Conservation (phyloP, 2,888 invertebrate genomes). For the Drosophila maculinotata region DNA sequence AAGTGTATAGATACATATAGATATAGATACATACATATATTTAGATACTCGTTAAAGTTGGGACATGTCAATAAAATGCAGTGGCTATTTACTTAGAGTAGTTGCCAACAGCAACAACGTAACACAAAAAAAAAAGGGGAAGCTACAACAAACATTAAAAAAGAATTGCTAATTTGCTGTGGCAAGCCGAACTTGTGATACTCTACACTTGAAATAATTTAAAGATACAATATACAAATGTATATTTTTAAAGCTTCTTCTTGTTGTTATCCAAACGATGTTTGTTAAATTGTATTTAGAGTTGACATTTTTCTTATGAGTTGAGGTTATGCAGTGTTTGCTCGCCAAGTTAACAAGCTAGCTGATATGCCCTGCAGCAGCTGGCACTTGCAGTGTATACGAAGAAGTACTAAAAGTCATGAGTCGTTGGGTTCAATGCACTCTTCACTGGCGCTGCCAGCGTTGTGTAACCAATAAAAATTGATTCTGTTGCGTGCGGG, state of each 20-base stretch:
- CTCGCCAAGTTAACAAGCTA: not conserved
- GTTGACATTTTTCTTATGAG: not conserved
- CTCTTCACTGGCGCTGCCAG: constrained; percentile 55
- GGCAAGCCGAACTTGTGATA: not conserved
- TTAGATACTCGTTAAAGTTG: constrained; percentile 1
- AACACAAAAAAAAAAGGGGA: constrained; percentile 28
- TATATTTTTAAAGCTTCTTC: not conserved
- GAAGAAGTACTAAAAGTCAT: constrained; percentile 73
- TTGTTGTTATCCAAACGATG: not conserved
- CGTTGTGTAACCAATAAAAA: constrained; percentile 77
- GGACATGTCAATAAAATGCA: constrained; percentile 42
- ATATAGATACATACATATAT: constrained; percentile 1
- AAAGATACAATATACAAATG: not conserved
- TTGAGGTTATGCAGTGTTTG: not conserved
- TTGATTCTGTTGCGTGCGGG: constrained; percentile 70
- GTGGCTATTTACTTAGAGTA: constrained; percentile 36
- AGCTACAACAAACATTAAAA: constrained; percentile 37
- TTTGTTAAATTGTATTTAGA: too few relatives aligned
- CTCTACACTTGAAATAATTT: constrained; percentile 4
- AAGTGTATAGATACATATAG: constrained; percentile 2
- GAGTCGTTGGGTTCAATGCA: constrained; percentile 66
- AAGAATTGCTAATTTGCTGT: not conserved
- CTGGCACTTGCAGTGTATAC: constrained; percentile 4
- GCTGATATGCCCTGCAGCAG: constrained; percentile 7
- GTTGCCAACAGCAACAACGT: constrained; percentile 45